phyloP scores from a whole-genome alignment of 2,113 vertebrate genomes.

The Psilopsiagon aurifrons region DNA sequence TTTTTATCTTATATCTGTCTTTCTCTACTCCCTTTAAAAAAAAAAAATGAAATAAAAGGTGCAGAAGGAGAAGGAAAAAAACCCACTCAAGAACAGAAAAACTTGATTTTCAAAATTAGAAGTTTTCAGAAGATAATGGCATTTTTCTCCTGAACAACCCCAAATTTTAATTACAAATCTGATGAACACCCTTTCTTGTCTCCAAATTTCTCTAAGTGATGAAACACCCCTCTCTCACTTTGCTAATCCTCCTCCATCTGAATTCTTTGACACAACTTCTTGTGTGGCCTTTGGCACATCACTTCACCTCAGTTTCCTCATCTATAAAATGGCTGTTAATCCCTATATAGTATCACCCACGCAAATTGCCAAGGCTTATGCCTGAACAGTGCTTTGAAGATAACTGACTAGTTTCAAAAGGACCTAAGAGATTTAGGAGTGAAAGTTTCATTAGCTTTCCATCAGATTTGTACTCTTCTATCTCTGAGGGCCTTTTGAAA shows the following conservation, averaged over 20 bases:
- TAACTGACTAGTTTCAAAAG: conserved; percentile 66
- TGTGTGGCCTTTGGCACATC: conserved; percentile 66
- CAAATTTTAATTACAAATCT: conserved; percentile 16
- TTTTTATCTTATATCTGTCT: neutral
- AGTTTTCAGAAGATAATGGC: neutral
- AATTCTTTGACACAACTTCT: conserved; percentile 28
- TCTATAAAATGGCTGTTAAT: conserved; percentile 64
- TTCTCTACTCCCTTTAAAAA: neutral
- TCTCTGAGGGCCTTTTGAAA: conserved; percentile 54
- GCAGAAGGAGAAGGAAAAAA: neutral
- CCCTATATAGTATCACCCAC: conserved; percentile 58
- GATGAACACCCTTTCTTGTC: neutral
- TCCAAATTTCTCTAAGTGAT: neutral
- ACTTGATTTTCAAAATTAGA: neutral
- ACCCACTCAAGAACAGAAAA: neutral
- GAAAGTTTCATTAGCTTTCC: conserved; percentile 66
- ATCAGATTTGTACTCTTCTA: conserved; percentile 58
- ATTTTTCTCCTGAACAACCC: neutral
- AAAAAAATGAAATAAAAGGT: neutral
- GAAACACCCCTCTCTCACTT: neutral
- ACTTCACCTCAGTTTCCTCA: conserved; percentile 63
- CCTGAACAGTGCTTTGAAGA: conserved; percentile 60
- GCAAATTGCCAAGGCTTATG: conserved; percentile 57
- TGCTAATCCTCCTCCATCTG: conserved; percentile 41
- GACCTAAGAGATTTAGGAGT: conserved; percentile 57